phyloP scores from a whole-genome alignment of 2,113 vertebrate genomes.

The Pygoscelis adeliae region DNA sequence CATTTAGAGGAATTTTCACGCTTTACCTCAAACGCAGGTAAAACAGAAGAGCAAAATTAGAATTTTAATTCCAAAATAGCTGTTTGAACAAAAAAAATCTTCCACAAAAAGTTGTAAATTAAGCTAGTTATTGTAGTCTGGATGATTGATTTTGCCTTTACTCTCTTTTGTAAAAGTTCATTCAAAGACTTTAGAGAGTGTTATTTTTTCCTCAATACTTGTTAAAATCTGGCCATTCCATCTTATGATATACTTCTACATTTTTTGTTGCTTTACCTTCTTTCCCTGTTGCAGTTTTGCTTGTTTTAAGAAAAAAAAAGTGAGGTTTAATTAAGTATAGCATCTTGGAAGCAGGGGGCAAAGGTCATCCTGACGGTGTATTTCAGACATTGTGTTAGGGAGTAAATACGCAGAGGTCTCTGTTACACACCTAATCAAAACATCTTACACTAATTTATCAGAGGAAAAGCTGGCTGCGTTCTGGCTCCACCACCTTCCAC shows the following conservation, averaged over 20 bases:
- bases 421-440: slow-evolving; percentile 25
- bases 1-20: not conserved
- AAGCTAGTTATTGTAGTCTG: not conserved
- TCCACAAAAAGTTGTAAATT: not conserved
- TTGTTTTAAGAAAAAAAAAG: not conserved
- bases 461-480: not conserved
- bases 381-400: not conserved
- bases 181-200: not conserved
- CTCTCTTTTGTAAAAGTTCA: not conserved
- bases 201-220: not conserved
- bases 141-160: not conserved
- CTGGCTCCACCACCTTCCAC: not conserved
- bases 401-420: slow-evolving; percentile 8
- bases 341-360: accelerated
- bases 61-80: not conserved
- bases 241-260: not conserved
- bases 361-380: accelerated
- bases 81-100: not conserved
- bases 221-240: not conserved
- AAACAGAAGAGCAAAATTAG: not conserved
- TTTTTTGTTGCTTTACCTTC: not conserved
- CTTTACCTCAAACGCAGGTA: slow-evolving; percentile 44
- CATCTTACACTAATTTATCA: not conserved
- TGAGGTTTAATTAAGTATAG: not conserved
- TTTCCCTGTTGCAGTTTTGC: not conserved